Percentiles rank a stretch among this genome's conserved stretches.
Conservation (phyloP, 2,113 vertebrate species). For the Xyliphius kryptos region DNA sequence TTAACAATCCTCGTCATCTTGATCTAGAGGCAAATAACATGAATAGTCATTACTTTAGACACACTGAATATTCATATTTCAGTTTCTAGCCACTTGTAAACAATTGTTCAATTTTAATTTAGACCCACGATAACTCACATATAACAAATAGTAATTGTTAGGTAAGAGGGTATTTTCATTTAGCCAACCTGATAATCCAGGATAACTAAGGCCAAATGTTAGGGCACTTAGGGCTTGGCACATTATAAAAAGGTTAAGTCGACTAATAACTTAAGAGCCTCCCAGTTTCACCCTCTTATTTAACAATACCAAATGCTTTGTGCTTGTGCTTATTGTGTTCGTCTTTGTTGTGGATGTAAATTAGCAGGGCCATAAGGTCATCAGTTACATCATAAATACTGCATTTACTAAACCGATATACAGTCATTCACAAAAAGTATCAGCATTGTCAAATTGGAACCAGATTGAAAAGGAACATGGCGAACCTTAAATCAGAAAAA, state of each 20-base stretch:
- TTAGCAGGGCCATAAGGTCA: too few species aligned
- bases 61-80: background rate
- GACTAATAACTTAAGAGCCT: background rate
- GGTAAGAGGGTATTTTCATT: conserved; percentile 16
- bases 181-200: conserved; percentile 4
- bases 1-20: background rate
- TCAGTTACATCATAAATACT: too few species aligned
- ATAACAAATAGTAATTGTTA: background rate
- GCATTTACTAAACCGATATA: too few species aligned
- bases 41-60: background rate
- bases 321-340: too few species aligned
- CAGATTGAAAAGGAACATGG: too few species aligned
- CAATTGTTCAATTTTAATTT: too few species aligned
- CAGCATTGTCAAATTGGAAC: too few species aligned
- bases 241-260: conserved; percentile 5
- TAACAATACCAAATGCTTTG: too few species aligned
- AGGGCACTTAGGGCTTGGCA: conserved; percentile 6
- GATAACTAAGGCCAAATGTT: background rate
- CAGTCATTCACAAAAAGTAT: too few species aligned
- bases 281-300: background rate
- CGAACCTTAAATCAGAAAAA: too few species aligned
- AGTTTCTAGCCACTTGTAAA: background rate
- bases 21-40: background rate
- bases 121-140: background rate
- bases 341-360: too few species aligned